Percentiles rank a stretch among this genome's conserved stretches.
Evolutionary conservation across 2,888 invertebrate species (phyloP).

Genomic region (Drosophila tripunctata): DNA sequence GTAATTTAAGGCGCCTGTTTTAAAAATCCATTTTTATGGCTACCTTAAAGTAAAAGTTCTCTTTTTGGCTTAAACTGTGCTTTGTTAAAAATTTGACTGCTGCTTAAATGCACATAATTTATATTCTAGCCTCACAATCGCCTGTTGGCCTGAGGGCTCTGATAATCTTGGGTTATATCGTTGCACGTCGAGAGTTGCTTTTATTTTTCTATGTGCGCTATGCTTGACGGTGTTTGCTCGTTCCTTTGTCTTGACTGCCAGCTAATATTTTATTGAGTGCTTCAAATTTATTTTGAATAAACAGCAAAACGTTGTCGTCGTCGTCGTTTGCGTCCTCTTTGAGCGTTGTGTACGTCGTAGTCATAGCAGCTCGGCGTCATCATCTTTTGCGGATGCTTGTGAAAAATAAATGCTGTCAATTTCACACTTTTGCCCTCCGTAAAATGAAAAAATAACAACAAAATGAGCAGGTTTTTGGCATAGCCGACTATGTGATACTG

Average conservation of each 20-base stretch:
- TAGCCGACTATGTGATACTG: too few species aligned
- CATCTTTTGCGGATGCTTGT: constrained; percentile 6
- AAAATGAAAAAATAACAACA: too few species aligned
- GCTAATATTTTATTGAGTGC: constrained; percentile 60
- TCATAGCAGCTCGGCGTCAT: constrained; percentile 18
- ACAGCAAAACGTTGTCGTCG: constrained; percentile 49
- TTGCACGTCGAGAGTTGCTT: constrained; percentile 12
- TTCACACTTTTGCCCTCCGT: constrained; percentile 26
- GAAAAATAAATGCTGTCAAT: constrained; percentile 33
- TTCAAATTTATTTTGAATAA: constrained; percentile 58
- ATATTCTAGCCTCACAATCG: constrained; percentile 1
- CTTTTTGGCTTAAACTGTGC: too few species aligned
- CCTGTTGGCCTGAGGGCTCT: background rate
- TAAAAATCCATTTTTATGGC: too few species aligned
- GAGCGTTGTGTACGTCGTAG: too few species aligned
- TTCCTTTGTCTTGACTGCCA: constrained; percentile 13
- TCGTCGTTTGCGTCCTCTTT: constrained; percentile 10
- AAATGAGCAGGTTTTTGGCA: too few species aligned
- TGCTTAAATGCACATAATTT: constrained; percentile 18
- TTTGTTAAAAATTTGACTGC: background rate
- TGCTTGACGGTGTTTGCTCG: constrained; percentile 12
- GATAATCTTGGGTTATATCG: constrained; percentile 5
- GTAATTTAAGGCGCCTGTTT: background rate
- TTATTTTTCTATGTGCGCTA: constrained; percentile 15
- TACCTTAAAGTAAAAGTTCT: too few species aligned